phyloP scores from a whole-genome alignment of 2,113 vertebrate genomes.

The Labeo catla region DNA sequence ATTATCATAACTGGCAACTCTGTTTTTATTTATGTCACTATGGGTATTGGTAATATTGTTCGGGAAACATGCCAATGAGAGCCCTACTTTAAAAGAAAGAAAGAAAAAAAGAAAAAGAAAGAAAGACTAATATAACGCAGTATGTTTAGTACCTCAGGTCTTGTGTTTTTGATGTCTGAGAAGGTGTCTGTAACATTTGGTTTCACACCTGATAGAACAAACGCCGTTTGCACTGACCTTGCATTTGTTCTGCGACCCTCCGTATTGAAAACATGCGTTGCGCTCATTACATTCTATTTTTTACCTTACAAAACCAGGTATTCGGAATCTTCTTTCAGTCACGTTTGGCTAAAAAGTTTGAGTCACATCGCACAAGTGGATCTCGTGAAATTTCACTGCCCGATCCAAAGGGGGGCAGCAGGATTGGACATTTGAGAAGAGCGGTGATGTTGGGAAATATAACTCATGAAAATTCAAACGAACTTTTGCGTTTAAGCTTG shows the following conservation, averaged over 20 bases:
- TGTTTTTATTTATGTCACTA: no score
- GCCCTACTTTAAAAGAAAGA: not conserved
- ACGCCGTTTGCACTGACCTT: not conserved
- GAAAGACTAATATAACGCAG: not conserved
- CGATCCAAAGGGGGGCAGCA: not conserved
- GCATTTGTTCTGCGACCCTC: not conserved
- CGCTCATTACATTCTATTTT: not conserved
- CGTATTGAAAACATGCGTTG: not conserved
- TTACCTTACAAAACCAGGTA: not conserved
- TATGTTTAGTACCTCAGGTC: not conserved
- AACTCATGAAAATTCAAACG: not conserved
- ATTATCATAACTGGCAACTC: no score
- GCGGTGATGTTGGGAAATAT: not conserved
- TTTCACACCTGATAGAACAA: constrained; percentile 8
- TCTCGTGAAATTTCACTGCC: not conserved
- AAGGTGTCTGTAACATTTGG: constrained; percentile 9
- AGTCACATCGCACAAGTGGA: not conserved
- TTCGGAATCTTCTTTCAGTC: not conserved
- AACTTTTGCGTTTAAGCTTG: not conserved
- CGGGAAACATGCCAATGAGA: not conserved
- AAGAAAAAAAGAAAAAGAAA: not conserved
- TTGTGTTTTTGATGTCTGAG: constrained; percentile 5
- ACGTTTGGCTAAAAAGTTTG: not conserved
- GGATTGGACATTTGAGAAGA: not conserved
- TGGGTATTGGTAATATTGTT: not conserved